Conservation (phyloP, 2,113 vertebrate genomes). For the Petrocephalus microphthalmus region DNA sequence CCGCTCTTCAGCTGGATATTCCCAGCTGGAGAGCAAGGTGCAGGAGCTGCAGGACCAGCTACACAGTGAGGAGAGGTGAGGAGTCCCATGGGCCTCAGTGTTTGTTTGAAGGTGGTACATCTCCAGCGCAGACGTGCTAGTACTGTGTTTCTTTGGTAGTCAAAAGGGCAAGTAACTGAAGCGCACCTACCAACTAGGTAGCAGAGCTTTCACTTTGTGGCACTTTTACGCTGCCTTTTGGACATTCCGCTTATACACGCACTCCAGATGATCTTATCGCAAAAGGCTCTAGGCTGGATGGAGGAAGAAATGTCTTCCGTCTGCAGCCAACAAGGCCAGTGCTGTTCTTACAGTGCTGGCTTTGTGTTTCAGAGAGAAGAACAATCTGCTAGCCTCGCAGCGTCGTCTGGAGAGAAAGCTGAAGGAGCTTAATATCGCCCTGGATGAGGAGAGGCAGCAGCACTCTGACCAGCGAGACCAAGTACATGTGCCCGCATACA, state of each 20-base stretch:
- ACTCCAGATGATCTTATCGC: neutral
- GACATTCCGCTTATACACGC: neutral
- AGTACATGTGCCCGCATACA: slow-evolving; percentile 50
- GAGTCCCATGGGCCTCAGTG: neutral
- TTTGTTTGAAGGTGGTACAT: neutral
- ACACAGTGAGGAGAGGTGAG: slow-evolving; percentile 77
- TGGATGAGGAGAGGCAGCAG: slow-evolving; percentile 82
- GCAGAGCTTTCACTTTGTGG: neutral
- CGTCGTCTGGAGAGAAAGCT: slow-evolving; percentile 84
- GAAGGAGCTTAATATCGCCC: slow-evolving; percentile 80
- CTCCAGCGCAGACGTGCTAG: neutral
- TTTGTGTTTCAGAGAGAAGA: slow-evolving; percentile 71
- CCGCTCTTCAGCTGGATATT: slow-evolving; percentile 64
- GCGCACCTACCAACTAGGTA: neutral
- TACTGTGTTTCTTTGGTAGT: neutral
- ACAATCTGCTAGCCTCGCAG: slow-evolving; percentile 65
- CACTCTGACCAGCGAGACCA: slow-evolving; percentile 84
- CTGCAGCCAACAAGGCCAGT: neutral
- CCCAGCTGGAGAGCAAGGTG: slow-evolving; percentile 76
- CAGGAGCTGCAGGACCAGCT: slow-evolving; percentile 79
- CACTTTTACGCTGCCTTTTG: neutral
- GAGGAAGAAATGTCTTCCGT: neutral
- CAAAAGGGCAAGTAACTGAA: neutral
- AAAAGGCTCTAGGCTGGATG: neutral
- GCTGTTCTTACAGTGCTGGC: slow-evolving; percentile 1